Evolutionary conservation across 2,113 vertebrate species (phyloP), one percentile per base, ranked within the genome.

Genomic region (Tupaia tana): DNA sequence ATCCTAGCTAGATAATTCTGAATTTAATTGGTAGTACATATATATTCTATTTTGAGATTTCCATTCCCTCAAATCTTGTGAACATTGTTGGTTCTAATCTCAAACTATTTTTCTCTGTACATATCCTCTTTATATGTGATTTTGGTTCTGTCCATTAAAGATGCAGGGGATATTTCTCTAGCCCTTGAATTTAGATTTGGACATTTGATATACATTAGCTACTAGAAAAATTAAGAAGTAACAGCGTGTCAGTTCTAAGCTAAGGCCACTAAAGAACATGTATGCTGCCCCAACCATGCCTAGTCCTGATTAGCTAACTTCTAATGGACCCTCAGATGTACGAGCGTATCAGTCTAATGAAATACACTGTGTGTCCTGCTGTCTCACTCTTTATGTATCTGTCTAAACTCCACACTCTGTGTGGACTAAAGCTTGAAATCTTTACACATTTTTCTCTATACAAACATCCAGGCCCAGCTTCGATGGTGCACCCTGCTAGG

Each of bases 371-470:
- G 9, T 61, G 80, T 20, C n/a, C 61, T 8, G 12, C 4, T 34
- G 14, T 87, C 66, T 59, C 43, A 43, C 27, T 70, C 20, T 85
- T 71, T 64, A 19, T 93, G 18, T 78, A 20, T 34, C 81, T 91
- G 3, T 14, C 16, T 89, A 63, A 84, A 0, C 27, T 7, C 15
- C 52, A 73, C 79, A 83, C 9, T 87, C 11, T 75, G 54, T 75
- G 7, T 75, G 52, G 54, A 29, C 71, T 93, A 82, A 91, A 66
- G 9, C 9, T 63, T 88, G 22, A 90, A 94, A 85, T 94, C 24
- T 64, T 87, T 92, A 43, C 43, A 43, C 43, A 43, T 43, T 43
- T 43, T 43, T 43, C 43, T 43, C 43, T 43, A 43, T 43, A 43
- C 4, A 43, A 43, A 43, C 43, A 43, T 43, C 43, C 43, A 43